These are phyloP conservation scores for Eulacestoma nigropectus DNA, from an alignment of 2,113 vertebrate genomes.

Conservation along the genomic window DNA sequence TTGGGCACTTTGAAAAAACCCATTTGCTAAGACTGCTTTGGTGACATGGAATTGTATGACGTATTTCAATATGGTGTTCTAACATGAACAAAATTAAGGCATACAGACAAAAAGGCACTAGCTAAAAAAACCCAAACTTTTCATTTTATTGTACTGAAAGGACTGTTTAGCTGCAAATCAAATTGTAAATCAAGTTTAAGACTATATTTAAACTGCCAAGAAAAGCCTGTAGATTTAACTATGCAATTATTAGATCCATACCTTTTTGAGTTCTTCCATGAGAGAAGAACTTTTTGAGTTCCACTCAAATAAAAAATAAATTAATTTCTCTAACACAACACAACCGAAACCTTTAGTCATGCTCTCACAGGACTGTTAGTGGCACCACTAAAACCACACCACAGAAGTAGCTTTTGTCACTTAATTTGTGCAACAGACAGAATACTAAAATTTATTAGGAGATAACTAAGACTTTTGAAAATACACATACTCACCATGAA, in stretches of 20 bases:
- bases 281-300: neutral
- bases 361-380: neutral
- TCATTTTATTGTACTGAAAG: neutral
- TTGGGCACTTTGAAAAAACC: neutral
- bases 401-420: neutral
- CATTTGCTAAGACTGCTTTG: neutral
- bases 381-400: neutral
- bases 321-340: neutral
- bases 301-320: neutral
- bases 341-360: neutral
- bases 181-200: neutral
- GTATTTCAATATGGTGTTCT: neutral
- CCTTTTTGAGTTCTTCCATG: neutral
- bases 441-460: neutral
- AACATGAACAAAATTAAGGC: slow-evolving; percentile 69
- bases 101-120: slow-evolving; percentile 72
- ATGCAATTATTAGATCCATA: neutral
- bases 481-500: neutral
- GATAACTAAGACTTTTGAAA: neutral
- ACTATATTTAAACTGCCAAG: neutral
- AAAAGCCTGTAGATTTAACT: neutral
- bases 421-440: neutral
- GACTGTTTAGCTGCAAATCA: neutral
- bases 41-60: neutral
- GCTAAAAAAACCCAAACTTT: slow-evolving; percentile 39